A percentile compares a stretch with the other conserved stretches of the same genome.
Conservation (phyloP, 2,797 vertebrate species). For the Enteromius anoplus region DNA sequence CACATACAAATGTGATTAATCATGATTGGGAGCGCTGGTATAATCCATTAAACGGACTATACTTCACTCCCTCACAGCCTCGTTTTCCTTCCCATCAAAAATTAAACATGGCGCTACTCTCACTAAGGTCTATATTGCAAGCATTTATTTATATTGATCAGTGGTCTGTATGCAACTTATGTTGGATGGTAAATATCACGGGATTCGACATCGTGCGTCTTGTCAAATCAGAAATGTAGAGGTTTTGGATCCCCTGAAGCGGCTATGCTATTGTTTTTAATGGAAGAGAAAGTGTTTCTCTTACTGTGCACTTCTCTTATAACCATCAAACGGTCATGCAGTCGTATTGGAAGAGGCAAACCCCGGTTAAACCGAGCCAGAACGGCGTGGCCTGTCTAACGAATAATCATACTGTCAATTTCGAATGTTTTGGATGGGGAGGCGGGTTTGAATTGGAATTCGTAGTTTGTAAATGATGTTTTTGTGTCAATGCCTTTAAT, state of each 20-base stretch:
- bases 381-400: neutral
- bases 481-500: conserved; percentile 67
- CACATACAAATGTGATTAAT: too few relatives aligned
- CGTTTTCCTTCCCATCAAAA: neutral
- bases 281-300: neutral
- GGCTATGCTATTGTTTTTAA: neutral
- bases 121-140: neutral
- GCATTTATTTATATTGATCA: neutral
- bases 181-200: neutral
- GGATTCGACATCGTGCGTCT: neutral
- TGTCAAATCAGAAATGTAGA: neutral
- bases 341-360: neutral
- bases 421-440: neutral
- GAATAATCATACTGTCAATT: neutral
- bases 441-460: neutral
- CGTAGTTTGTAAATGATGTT: conserved; percentile 34
- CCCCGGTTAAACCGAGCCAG: neutral
- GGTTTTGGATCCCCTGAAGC: neutral
- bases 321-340: neutral
- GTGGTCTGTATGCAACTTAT: neutral
- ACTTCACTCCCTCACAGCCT: neutral
- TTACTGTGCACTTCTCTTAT: neutral
- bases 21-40: too few relatives aligned
- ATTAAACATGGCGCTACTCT: neutral
- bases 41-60: neutral